Conservation (phyloP, 2,888 invertebrate species). For the Rotaria macrura region DNA sequence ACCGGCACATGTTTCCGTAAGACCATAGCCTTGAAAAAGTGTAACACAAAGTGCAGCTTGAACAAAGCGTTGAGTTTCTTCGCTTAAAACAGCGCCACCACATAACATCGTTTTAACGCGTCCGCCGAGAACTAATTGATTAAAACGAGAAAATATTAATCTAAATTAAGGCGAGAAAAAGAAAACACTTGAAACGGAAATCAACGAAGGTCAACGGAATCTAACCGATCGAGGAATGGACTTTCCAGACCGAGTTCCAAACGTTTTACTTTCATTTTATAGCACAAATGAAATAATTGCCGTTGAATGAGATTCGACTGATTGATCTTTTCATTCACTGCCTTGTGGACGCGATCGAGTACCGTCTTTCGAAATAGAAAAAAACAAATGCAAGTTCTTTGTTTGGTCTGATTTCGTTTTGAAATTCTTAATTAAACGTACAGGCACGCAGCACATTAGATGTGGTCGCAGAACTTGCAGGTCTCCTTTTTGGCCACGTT, state of each 20-base stretch:
- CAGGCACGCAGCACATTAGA: constrained; percentile 88
- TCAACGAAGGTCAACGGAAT: no score
- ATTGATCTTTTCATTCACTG: constrained; percentile 78
- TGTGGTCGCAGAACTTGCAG: constrained; percentile 79
- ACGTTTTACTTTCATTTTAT: constrained; percentile 59
- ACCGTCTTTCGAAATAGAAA: constrained; percentile 61
- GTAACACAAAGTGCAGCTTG: constrained; percentile 78
- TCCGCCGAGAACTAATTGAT: constrained; percentile 62
- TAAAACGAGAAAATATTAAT: constrained; percentile 39
- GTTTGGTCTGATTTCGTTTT: neutral
- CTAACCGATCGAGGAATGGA: neutral
- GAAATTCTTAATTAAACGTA: no score
- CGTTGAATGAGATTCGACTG: constrained; percentile 44
- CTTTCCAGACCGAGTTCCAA: neutral
- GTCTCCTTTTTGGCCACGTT: constrained; percentile 84
- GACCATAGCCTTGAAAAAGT: constrained; percentile 83
- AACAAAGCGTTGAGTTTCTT: constrained; percentile 86
- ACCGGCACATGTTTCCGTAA: constrained; percentile 90
- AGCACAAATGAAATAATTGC: neutral
- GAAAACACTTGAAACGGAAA: constrained; percentile 76
- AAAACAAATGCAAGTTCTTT: neutral
- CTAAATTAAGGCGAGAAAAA: constrained; percentile 57
- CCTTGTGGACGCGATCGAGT: constrained; percentile 90
- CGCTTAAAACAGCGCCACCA: constrained; percentile 87
- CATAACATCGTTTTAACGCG: constrained; percentile 72